Evolutionary conservation across 2,797 vertebrate species (phyloP).

Genomic region (Eulemur coronatus): DNA sequence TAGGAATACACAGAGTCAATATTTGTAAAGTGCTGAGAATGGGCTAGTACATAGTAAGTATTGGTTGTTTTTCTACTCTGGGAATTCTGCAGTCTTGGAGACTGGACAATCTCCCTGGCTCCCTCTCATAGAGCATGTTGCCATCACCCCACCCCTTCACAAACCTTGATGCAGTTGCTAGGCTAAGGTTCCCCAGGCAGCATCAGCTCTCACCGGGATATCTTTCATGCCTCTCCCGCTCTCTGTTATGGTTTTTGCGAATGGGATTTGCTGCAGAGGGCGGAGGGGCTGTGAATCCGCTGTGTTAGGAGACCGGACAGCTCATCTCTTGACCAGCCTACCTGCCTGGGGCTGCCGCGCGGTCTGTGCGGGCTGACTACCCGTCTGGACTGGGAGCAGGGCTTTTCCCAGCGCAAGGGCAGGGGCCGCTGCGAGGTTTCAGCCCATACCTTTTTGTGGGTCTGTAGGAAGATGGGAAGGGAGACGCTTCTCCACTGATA

Average conservation of each 20-base stretch:
- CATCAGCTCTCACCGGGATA: not conserved
- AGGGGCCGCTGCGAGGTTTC: not conserved
- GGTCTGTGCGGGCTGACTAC: not conserved
- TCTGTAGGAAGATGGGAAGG: not conserved
- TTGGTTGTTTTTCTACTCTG: not conserved
- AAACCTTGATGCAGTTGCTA: accelerated
- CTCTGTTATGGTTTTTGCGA: not conserved
- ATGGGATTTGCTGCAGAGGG: not conserved
- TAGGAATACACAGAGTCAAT: not conserved
- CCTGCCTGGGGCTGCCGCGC: not conserved
- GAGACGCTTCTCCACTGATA: not conserved
- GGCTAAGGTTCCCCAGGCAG: not conserved
- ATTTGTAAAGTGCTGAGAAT: not conserved
- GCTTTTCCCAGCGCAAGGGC: not conserved
- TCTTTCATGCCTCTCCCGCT: not conserved
- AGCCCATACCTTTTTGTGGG: not conserved
- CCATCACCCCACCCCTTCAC: no score
- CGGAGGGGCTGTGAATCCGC: accelerated
- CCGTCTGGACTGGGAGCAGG: not conserved
- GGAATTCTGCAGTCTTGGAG: not conserved
- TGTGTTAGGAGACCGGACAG: not conserved
- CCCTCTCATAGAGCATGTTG: not conserved
- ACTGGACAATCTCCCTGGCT: not conserved
- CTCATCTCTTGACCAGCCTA: not conserved
- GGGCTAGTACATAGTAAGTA: no score